Evolutionary conservation across 2,797 vertebrate genomes (phyloP).

Genomic region (Oreonectes daqikongensis): DNA sequence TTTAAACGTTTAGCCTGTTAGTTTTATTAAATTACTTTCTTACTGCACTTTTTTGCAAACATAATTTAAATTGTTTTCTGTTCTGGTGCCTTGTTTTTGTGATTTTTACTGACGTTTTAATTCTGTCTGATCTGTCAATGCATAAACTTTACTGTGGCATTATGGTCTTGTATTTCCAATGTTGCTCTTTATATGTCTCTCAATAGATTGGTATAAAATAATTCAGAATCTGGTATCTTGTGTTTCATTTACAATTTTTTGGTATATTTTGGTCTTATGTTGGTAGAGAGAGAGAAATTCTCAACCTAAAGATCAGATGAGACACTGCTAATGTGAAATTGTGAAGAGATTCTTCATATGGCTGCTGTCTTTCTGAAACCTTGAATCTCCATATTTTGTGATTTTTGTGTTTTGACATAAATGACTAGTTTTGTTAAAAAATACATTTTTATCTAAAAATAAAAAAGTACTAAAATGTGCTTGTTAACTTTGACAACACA

Average conservation of each 20-base stretch:
- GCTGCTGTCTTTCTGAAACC: too few relatives aligned
- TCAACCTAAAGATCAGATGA: neutral
- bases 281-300: neutral
- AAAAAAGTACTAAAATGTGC: too few relatives aligned
- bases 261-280: too few relatives aligned
- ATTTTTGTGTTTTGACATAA: too few relatives aligned
- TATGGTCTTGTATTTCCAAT: constrained; percentile 50
- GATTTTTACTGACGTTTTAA: constrained; percentile 35
- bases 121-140: constrained; percentile 63
- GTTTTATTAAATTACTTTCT: neutral
- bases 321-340: too few relatives aligned
- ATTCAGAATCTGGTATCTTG: constrained; percentile 52
- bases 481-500: too few relatives aligned
- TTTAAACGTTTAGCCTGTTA: constrained; percentile 23
- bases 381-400: too few relatives aligned
- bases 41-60: constrained; percentile 35
- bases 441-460: too few relatives aligned
- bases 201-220: constrained; percentile 80
- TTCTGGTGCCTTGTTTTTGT: constrained; percentile 55
- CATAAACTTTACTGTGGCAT: constrained; percentile 53
- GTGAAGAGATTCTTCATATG: neutral
- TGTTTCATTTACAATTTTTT: too few relatives aligned
- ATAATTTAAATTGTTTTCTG: constrained; percentile 23
- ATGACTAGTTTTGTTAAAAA: too few relatives aligned
- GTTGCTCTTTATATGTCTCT: constrained; percentile 64